Evolutionary conservation across 2,888 invertebrate species (phyloP), one percentile per base, ranked within the genome.

Genomic region (Agonopterix alstromeriana): DNA sequence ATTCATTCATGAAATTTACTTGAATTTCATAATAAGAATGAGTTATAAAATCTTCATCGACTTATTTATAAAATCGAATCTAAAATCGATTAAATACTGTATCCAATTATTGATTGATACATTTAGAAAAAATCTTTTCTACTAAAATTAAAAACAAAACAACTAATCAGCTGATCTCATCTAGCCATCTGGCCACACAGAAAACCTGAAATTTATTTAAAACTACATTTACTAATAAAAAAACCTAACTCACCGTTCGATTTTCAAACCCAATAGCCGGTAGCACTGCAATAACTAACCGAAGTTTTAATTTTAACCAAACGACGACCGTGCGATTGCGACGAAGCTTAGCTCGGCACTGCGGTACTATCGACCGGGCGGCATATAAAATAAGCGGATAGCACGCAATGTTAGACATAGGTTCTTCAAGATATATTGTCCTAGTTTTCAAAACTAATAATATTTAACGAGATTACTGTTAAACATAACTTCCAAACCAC

Each of bases 321-420:
- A 41, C n/a, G 10, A 11, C 36, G 57, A 52, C 66, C 78, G 81
- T 77, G 76, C 65, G 67, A 49, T 54, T 62, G 52, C 63, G 58
- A 47, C 62, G 75, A 67, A 62, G 70, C 56, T 61, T 56, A 56
- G 63, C 57, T 57, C 70, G 61, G 77, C 79, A 86, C 85, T 87
- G 86, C 86, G 82, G 77, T 67, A 76, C 50, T 86, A 85, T 86
- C 85, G 85, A 86, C 84, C 83, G 67, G 57, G 45, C 56, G 63
- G 59, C 68, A 62, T 60, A 73, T 70, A 65, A 73, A 74, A 74
- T 74, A 71, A 66, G 67, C 71, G 65, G 60, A 64, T 61, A 68
- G 65, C 86, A 86, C 84, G 84, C 86, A 73, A 84, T 70, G 65
- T 70, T 60, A 70, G 65, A 63, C 70, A 65, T 57, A 54, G 57